phyloP scores from a whole-genome alignment of 2,888 invertebrate genomes.

The Aphidoletes aphidimyza region DNA sequence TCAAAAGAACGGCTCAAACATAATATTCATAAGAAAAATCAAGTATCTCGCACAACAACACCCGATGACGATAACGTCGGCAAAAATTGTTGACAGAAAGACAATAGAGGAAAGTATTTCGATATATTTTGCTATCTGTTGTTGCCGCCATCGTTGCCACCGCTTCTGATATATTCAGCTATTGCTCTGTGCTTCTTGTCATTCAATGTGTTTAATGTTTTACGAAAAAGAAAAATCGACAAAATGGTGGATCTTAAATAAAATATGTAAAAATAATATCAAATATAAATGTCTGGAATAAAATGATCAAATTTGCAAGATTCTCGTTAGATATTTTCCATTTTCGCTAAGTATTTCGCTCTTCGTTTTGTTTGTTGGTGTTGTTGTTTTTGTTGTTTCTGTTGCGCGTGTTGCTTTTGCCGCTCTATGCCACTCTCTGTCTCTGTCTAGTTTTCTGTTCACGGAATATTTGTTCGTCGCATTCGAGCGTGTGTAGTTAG shows the following conservation, averaged over 20 bases:
- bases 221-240: background rate
- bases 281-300: conserved; percentile 46
- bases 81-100: conserved; percentile 42
- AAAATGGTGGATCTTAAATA: conserved; percentile 32
- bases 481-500: conserved; percentile 7
- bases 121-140: no score
- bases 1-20: conserved; percentile 47
- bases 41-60: conserved; percentile 8
- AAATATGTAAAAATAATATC: conserved; percentile 44
- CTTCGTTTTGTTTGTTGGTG: background rate
- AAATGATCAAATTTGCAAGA: conserved; percentile 42
- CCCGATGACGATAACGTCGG: conserved; percentile 46
- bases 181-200: conserved; percentile 13
- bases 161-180: no score
- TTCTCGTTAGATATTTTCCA: conserved; percentile 26
- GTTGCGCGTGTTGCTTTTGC: background rate
- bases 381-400: background rate
- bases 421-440: background rate
- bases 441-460: background rate
- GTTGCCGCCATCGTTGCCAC: no score
- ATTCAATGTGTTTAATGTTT: conserved; percentile 32
- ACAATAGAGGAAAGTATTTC: conserved; percentile 40
- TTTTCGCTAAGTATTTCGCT: conserved; percentile 3
- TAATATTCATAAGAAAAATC: conserved; percentile 35
- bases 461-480: background rate